Base-by-base conservation (phyloP, 1,140 invertebrate species). In the Leptinotarsa defecta region DNA sequence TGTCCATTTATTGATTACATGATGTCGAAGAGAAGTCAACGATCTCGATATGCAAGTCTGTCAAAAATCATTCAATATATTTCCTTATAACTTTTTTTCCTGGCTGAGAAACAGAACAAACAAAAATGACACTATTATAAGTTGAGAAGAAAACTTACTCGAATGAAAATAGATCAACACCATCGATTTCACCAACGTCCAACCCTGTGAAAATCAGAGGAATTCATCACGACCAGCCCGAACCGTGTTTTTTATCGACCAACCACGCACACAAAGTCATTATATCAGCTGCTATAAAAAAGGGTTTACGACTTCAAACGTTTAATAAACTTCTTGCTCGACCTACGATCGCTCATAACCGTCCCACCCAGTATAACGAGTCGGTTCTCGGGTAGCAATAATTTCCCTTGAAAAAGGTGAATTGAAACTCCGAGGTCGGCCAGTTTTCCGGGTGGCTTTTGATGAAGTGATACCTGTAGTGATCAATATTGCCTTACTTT, bases 311-410 rank as follows among this genome's bases (percentile, higher is more conserved):
- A 19, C 52, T 19, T 4, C 52, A 57, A 57, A 57, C 17, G n/a
- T 57, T 57, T 57, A 57, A 57, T 57, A 57, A 57, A 57, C 15
- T 57, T 57, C 52, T 57, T 57, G 52, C 52, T 57, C 52, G n/a
- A 57, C 52, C 52, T 19, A 57, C 52, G 15, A 57, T 57, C 52
- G 17, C 52, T 57, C 52, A 57, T 57, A 57, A 17, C n/a, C 52
- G 4, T 57, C 52, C 52, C 52, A 57, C 52, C 52, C 52, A 15
- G 52, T 57, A 57, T 57, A 15, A 19, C 52, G 52, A 57, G 15
- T 57, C 17, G 6, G 52, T 2, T 57, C 52, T 17, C 15, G 52
- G 17, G 15, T 0, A n/a, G 52, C 17, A 57, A 57, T 57, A 57
- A 57, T 19, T 57, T 57, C n/a, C n/a, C 52, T 19, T 57, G 34